phyloP scores from a whole-genome alignment of 2,113 vertebrate species.

The Excalfactoria chinensis region DNA sequence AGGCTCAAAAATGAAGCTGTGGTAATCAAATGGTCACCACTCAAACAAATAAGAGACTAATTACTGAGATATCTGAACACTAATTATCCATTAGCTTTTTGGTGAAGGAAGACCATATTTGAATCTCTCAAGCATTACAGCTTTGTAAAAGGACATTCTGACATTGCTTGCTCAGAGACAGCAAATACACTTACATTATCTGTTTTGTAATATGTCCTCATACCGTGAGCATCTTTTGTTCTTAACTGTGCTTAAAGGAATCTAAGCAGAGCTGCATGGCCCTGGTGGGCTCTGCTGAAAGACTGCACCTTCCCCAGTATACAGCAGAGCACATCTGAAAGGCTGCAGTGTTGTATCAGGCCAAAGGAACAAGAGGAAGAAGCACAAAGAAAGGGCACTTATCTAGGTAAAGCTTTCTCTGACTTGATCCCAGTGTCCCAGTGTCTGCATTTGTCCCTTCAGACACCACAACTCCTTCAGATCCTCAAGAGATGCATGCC shows the following conservation, averaged over 20 bases:
- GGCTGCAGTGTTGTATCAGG: background rate
- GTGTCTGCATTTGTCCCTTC: background rate
- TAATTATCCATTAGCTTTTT: background rate
- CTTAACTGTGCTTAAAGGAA: background rate
- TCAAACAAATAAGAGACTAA: background rate
- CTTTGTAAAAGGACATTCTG: background rate
- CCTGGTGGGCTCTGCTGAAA: background rate
- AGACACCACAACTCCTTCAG: background rate
- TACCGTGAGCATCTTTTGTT: background rate
- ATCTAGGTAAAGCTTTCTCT: background rate
- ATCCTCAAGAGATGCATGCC: background rate
- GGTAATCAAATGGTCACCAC: background rate
- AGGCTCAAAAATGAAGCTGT: background rate
- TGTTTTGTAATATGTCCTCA: background rate
- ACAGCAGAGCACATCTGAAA: background rate
- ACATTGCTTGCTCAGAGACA: background rate
- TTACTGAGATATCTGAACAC: background rate
- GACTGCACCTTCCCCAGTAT: background rate
- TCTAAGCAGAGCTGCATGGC: too few species aligned
- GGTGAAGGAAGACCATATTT: background rate
- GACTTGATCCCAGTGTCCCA: background rate
- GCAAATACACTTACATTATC: background rate
- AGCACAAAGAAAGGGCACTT: background rate
- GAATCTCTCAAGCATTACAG: background rate
- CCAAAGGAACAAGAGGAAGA: background rate